These are phyloP conservation scores for Aurelia aurita complex sp. Pacific DNA, from an alignment of 30 jellyfish, hydroid and myxozoan genomes.

Conservation along the genomic window DNA sequence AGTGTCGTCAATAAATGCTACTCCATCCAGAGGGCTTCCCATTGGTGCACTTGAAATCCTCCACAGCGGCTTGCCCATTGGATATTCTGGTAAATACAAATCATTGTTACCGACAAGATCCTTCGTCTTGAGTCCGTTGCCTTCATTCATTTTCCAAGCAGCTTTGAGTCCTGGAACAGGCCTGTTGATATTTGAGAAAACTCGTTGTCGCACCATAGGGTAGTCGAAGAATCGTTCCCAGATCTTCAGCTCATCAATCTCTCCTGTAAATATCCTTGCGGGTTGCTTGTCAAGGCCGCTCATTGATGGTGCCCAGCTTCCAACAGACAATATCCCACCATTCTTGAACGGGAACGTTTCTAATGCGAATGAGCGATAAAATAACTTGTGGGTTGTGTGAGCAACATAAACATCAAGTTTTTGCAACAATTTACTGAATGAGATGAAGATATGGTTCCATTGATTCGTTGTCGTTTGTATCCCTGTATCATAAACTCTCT, in stretches of 20 bases:
- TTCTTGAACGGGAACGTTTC: slow-evolving; percentile 18
- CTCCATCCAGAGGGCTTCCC: slow-evolving; percentile 19
- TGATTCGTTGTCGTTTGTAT: slow-evolving; percentile 13
- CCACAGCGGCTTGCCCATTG: slow-evolving; percentile 57
- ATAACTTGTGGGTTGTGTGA: background rate
- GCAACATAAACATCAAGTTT: slow-evolving; percentile 42
- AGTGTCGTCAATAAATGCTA: slow-evolving; percentile 42
- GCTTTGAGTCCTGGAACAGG: slow-evolving; percentile 50
- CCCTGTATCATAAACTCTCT: slow-evolving; percentile 35
- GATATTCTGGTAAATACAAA: slow-evolving; percentile 52
- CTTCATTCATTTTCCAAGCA: slow-evolving; percentile 64
- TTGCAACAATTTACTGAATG: background rate
- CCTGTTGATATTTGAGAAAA: slow-evolving; percentile 42
- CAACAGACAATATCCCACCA: slow-evolving; percentile 43
- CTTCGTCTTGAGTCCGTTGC: slow-evolving; percentile 33
- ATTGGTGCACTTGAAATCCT: slow-evolving; percentile 49
- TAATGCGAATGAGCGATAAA: slow-evolving; percentile 35
- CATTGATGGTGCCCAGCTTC: slow-evolving; percentile 64
- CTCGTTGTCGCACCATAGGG: slow-evolving; percentile 51
- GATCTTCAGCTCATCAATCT: slow-evolving; percentile 57
- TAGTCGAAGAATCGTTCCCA: slow-evolving; percentile 50
- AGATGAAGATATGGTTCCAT: slow-evolving; percentile 53
- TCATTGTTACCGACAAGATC: slow-evolving; percentile 47
- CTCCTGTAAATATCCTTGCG: slow-evolving; percentile 36
- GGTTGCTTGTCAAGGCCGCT: slow-evolving; percentile 25